Conservation (phyloP, 2,113 vertebrate genomes). For the Lasiurus cinereus region DNA sequence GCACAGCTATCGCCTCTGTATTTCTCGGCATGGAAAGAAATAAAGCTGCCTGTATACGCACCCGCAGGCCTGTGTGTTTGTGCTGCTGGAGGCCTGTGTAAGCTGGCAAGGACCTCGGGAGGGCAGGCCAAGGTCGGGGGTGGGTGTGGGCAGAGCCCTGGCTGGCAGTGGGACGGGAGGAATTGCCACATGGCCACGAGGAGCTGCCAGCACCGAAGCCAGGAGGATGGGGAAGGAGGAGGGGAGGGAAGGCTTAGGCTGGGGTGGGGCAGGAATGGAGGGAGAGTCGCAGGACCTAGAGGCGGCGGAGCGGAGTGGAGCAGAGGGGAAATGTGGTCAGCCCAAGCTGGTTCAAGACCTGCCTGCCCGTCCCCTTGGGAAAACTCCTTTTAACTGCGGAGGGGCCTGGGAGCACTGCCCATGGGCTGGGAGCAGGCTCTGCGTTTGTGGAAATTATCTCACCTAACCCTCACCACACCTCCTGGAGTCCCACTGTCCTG, state of each 20-base stretch:
- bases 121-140: not conserved
- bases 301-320: not conserved
- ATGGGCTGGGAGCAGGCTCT: not conserved
- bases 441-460: not conserved
- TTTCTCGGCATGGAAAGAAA: slow-evolving; percentile 95
- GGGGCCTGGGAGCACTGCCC: not conserved
- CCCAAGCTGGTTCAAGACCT: not conserved
- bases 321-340: not conserved
- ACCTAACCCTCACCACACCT: not conserved
- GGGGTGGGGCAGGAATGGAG: not conserved
- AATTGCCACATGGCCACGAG: not conserved
- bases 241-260: not conserved
- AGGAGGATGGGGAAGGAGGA: not conserved
- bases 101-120: not conserved
- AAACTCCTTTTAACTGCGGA: not conserved
- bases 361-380: not conserved
- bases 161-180: not conserved
- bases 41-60: slow-evolving; percentile 94
- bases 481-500: not conserved
- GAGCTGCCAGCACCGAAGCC: not conserved
- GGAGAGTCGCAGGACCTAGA: not conserved
- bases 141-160: not conserved
- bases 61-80: slow-evolving; percentile 72
- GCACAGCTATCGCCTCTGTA: slow-evolving; percentile 81
- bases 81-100: not conserved